Conservation (phyloP, 2,113 vertebrate species). For the Neogale vison region DNA sequence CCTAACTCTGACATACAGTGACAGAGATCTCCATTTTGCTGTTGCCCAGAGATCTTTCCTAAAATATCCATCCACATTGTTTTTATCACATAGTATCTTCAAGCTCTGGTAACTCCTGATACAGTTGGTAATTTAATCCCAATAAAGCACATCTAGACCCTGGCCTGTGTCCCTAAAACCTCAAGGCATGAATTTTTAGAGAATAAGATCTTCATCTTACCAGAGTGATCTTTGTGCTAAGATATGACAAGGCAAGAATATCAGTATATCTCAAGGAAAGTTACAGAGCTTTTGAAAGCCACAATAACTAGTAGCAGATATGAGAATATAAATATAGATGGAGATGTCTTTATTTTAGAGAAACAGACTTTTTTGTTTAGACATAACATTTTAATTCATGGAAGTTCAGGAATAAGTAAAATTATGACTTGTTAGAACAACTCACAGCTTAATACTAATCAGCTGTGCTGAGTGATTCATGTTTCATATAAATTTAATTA, state of each 20-base stretch:
- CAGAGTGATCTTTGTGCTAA: background rate
- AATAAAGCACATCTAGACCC: background rate
- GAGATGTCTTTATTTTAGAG: background rate
- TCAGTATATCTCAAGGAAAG: background rate
- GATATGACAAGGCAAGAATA: background rate
- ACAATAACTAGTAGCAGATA: background rate
- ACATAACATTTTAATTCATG: background rate
- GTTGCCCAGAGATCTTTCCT: background rate
- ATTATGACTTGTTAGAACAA: constrained; percentile 28
- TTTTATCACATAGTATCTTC: background rate
- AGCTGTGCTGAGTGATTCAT: background rate
- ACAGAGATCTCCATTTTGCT: no score
- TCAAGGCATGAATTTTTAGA: background rate
- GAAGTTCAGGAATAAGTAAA: constrained; percentile 6
- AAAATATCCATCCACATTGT: background rate
- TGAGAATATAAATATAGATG: background rate
- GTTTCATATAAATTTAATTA: constrained; percentile 40
- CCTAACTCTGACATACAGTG: background rate
- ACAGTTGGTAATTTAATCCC: background rate
- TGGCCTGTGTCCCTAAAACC: background rate
- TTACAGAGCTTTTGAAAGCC: background rate
- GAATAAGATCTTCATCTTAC: background rate
- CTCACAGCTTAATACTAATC: background rate
- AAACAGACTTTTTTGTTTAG: background rate
- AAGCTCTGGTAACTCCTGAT: background rate